Conservation (phyloP, 2,797 vertebrate genomes). For the Pipistrellus nathusii region DNA sequence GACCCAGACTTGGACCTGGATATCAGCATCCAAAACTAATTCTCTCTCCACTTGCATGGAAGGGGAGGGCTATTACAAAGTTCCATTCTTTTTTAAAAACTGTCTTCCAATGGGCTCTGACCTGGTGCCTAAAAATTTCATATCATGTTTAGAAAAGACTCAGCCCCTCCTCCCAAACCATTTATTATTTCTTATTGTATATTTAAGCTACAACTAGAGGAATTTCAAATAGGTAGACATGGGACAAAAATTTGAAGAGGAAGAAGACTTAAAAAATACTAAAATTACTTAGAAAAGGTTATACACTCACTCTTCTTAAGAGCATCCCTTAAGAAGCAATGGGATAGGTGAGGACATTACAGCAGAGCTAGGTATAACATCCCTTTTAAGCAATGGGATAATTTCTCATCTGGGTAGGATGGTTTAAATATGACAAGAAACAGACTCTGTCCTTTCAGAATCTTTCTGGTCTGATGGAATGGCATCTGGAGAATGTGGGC, state of each 20-base stretch:
- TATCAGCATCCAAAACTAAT: neutral
- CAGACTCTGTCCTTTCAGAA: neutral
- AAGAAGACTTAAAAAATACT: neutral
- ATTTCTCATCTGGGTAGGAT: neutral
- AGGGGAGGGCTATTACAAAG: neutral
- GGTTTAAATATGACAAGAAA: neutral
- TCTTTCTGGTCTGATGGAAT: neutral
- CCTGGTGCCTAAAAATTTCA: neutral
- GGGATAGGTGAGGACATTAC: neutral
- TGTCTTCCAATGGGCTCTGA: neutral
- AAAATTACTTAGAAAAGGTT: neutral
- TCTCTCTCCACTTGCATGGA: neutral
- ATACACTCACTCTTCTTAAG: neutral
- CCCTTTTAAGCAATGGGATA: neutral
- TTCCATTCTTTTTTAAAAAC: neutral
- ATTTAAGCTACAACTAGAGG: neutral
- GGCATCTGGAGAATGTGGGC: neutral
- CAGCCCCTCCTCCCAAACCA: neutral
- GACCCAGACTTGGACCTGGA: neutral
- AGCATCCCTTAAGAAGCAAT: neutral
- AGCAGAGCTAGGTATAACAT: too few relatives aligned
- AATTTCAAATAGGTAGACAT: neutral
- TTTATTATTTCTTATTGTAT: neutral
- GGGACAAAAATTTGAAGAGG: neutral
- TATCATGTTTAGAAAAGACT: constrained; percentile 8